Percentiles rank a stretch among this genome's conserved stretches.
phyloP scores from a whole-genome alignment of 92 coral and sea anemone species.

The Actinernus sp. region DNA sequence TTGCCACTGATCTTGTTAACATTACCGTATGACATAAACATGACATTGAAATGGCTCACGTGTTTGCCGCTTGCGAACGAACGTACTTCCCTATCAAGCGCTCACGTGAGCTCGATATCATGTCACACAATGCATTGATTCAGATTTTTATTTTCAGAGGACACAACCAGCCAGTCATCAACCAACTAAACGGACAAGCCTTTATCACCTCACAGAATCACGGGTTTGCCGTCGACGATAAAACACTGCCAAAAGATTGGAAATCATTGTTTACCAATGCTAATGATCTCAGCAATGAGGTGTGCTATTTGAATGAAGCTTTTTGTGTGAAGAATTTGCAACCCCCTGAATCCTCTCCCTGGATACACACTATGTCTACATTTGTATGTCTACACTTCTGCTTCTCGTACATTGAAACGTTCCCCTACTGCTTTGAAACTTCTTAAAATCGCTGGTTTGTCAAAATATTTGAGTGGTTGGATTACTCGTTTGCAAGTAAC shows the following conservation, averaged over 20 bases:
- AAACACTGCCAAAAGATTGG: constrained; percentile 81
- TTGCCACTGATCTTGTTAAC: no score
- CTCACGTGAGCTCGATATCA: no score
- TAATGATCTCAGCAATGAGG: constrained; percentile 94
- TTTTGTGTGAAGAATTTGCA: no score
- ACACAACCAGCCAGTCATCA: constrained; percentile 96
- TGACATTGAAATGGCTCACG: neutral
- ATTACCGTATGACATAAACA: no score
- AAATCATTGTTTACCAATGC: constrained; percentile 86
- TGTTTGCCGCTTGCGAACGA: neutral
- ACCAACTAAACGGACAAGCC: constrained; percentile 86
- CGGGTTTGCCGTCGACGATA: constrained; percentile 91
- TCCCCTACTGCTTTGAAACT: neutral
- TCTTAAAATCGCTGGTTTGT: no score
- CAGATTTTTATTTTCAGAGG: constrained; percentile 69
- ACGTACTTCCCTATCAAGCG: no score
- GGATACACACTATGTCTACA: no score
- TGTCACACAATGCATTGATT: neutral
- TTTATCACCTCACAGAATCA: constrained; percentile 98
- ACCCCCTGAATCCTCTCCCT: no score
- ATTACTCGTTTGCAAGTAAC: no score
- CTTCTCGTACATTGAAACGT: neutral
- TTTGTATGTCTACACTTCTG: neutral
- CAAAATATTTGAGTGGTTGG: no score
- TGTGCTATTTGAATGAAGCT: no score